Evolutionary conservation across 2,113 vertebrate species (phyloP).

Genomic region (Lepisosteus osseus): DNA sequence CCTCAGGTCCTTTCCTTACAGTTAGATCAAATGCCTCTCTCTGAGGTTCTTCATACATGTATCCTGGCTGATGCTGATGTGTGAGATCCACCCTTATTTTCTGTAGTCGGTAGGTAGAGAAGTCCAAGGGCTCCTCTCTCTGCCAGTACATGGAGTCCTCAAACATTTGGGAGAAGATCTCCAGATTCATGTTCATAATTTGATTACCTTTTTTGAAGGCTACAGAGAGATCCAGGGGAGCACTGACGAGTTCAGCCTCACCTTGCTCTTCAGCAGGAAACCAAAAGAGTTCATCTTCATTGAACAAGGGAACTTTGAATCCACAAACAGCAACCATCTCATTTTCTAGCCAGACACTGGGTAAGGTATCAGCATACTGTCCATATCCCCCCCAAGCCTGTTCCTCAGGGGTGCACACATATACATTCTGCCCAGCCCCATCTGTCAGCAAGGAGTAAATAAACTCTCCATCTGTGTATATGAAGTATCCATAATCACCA

Average conservation of each 20-base stretch:
- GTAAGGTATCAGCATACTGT: constrained; percentile 54
- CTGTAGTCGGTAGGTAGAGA: constrained; percentile 77
- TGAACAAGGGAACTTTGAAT: constrained; percentile 84
- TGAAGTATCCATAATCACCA: constrained; percentile 88
- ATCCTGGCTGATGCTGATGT: constrained; percentile 47
- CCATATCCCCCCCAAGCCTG: constrained; percentile 64
- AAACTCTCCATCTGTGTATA: constrained; percentile 87
- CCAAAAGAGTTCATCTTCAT: constrained; percentile 82
- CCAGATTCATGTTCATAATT: constrained; percentile 82
- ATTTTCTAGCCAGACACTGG: constrained; percentile 66
- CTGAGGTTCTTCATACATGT: constrained; percentile 52
- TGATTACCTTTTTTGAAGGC: constrained; percentile 78
- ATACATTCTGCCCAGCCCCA: constrained; percentile 81
- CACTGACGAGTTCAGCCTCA: constrained; percentile 67
- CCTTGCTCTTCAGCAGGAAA: constrained; percentile 69
- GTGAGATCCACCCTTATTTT: constrained; percentile 77
- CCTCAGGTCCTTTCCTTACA: constrained; percentile 37
- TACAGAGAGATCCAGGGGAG: constrained; percentile 84
- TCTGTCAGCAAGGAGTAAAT: constrained; percentile 92
- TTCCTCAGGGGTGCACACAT: constrained; percentile 76
- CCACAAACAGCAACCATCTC: constrained; percentile 77
- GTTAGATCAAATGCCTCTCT: constrained; percentile 76
- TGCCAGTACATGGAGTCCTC: constrained; percentile 76
- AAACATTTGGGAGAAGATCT: constrained; percentile 83
- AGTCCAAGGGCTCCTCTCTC: constrained; percentile 72